These are phyloP conservation scores for Silurus glanis DNA, from an alignment of 2,113 vertebrate species.

Conservation along the genomic window DNA sequence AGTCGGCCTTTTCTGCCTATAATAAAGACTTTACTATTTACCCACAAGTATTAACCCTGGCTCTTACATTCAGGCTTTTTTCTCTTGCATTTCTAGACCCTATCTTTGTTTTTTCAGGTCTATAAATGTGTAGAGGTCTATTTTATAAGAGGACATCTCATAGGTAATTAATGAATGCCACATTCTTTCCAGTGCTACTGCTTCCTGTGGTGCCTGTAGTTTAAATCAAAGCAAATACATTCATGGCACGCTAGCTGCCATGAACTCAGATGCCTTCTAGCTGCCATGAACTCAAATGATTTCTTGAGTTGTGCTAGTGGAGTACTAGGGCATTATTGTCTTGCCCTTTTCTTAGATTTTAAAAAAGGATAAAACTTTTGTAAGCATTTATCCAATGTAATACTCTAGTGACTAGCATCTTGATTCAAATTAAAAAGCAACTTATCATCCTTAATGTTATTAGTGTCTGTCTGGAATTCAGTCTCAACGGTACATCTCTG, in stretches of 20 bases:
- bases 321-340: not conserved
- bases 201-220: constrained; percentile 27
- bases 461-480: not conserved
- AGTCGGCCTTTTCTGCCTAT: not conserved
- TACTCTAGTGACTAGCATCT: constrained; percentile 7
- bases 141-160: constrained; percentile 19
- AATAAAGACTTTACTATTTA: constrained; percentile 36
- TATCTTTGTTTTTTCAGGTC: constrained; percentile 31
- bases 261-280: constrained; percentile 4
- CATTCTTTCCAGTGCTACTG: constrained; percentile 37
- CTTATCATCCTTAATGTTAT: not conserved
- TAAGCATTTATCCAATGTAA: not conserved
- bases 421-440: not conserved
- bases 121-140: not conserved
- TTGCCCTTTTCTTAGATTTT: not conserved
- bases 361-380: not conserved
- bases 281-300: constrained; percentile 5
- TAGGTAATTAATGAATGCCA: constrained; percentile 36
- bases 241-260: constrained; percentile 15
- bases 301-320: not conserved
- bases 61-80: not conserved
- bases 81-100: constrained; percentile 18
- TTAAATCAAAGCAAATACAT: constrained; percentile 30
- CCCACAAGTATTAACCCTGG: not conserved
- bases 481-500: not conserved